These are phyloP conservation scores for Adelphocoris suturalis DNA, from an alignment of 2,888 invertebrate species.

Conservation along the genomic window DNA sequence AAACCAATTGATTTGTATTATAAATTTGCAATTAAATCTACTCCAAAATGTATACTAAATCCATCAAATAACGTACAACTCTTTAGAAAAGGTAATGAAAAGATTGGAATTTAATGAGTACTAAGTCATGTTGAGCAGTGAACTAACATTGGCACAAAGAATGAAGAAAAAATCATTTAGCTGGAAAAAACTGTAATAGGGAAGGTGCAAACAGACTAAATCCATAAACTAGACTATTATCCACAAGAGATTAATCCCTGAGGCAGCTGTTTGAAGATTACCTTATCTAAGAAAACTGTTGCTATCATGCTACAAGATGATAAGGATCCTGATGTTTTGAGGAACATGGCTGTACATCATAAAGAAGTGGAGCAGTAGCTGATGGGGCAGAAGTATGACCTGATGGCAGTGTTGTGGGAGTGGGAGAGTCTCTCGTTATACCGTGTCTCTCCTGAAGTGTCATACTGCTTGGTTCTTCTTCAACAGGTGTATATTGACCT, in stretches of 20 bases:
- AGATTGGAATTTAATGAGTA: neutral
- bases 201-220: constrained; percentile 15
- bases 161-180: constrained; percentile 2
- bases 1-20: neutral
- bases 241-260: neutral
- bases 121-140: constrained; percentile 36
- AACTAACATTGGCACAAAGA: constrained; percentile 32
- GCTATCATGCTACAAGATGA: constrained; percentile 74
- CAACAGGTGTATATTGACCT: constrained; percentile 82
- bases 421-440: constrained; percentile 78
- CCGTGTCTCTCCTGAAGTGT: constrained; percentile 80
- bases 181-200: constrained; percentile 15
- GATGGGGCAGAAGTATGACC: constrained; percentile 80
- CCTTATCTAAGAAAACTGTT: neutral
- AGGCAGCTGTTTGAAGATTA: constrained; percentile 40
- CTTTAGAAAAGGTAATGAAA: too few species aligned
- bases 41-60: too few species aligned
- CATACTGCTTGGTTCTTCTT: constrained; percentile 83
- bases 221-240: neutral
- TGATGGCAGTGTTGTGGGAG: constrained; percentile 76
- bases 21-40: too few species aligned
- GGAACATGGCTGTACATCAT: constrained; percentile 80
- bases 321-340: constrained; percentile 77
- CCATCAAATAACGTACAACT: too few species aligned
- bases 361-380: constrained; percentile 78